Base-by-base conservation (phyloP, 2,797 vertebrate genomes). In the Bucorvus abyssinicus region DNA sequence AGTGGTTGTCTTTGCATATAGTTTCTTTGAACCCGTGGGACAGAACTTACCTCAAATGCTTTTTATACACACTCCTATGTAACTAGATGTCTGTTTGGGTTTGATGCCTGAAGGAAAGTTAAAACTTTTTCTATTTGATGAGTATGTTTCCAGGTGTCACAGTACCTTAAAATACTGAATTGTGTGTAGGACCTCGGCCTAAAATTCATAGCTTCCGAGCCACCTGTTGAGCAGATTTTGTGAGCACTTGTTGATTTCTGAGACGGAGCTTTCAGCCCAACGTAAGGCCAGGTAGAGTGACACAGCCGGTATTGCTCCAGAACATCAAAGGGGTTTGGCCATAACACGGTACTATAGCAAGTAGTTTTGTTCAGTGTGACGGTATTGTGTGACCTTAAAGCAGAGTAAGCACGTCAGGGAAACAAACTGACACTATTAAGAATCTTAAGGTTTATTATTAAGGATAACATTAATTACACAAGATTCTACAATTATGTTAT, bases 401-500 rank as follows among this genome's bases (percentile, higher is more conserved):
- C 10, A 45, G 3, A 77, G 29, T 15, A 38, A 76, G 26, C 29
- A 36, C 1, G 7, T 3, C 47, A 16, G 6, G 36, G 71, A 71
- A 90, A 75, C 17, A 52, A 61, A 68, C 0, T 3, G 38, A 61
- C 75, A 92, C 87, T 85, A 89, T 59, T 70, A 79, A 70, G 40
- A 60, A 38, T 57, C 53, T 61, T 61, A 14, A 42, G 20, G 52
- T 74, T 95, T 92, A 82, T 93, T 84, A 89, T 56, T 89, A 86
- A 69, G 65, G 64, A 36, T 56, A 77, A n/a, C 65, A 63, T 69
- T 95, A 21, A 34, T 92, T 92, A 94, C 76, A 88, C 61, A 93
- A 86, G 73, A 78, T 84, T 86, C n/a, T 65, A 87, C 53, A 95
- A 87, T 90, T 76, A 80, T 30, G 27, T 40, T 73, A 69, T 93